These are phyloP conservation scores for Sphaerophoria rueppellii DNA, from an alignment of 2,888 invertebrate species.

Conservation along the genomic window DNA sequence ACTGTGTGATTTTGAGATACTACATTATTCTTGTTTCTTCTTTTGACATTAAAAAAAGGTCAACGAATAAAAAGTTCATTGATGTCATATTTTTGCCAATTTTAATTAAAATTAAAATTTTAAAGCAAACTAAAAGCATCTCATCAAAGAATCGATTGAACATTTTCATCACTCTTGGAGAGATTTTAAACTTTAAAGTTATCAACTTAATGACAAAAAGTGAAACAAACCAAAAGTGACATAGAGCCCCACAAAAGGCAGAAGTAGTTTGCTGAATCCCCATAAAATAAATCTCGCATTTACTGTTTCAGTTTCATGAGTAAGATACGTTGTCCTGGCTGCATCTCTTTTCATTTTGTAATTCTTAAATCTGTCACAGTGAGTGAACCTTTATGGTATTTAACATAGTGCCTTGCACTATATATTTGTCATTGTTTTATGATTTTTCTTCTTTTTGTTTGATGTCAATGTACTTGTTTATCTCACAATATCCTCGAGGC, in stretches of 20 bases:
- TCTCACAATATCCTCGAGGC: slow-evolving; percentile 49
- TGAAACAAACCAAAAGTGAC: neutral
- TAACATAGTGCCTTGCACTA: slow-evolving; percentile 23
- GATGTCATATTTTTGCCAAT: neutral
- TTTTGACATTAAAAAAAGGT: slow-evolving; percentile 1
- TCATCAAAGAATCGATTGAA: neutral
- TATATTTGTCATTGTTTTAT: slow-evolving; percentile 41
- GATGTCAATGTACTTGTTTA: slow-evolving; percentile 67
- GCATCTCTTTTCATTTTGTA: slow-evolving; percentile 3
- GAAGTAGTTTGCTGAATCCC: neutral
- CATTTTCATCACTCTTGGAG: neutral
- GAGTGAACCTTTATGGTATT: slow-evolving; percentile 30
- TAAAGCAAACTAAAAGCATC: too few relatives aligned
- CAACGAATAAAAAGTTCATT: neutral
- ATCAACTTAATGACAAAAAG: neutral
- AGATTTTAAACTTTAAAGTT: slow-evolving; percentile 1
- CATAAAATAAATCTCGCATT: neutral
- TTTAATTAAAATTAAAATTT: neutral
- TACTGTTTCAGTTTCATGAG: neutral
- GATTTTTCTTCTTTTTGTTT: neutral
- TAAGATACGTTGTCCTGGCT: neutral
- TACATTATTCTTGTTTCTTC: neutral
- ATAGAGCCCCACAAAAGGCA: neutral
- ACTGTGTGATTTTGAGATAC: slow-evolving; percentile 3
- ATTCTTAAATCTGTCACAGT: slow-evolving; percentile 21